phyloP scores from a whole-genome alignment of 2,888 invertebrate genomes.

The Arrhopalites spinosus region DNA sequence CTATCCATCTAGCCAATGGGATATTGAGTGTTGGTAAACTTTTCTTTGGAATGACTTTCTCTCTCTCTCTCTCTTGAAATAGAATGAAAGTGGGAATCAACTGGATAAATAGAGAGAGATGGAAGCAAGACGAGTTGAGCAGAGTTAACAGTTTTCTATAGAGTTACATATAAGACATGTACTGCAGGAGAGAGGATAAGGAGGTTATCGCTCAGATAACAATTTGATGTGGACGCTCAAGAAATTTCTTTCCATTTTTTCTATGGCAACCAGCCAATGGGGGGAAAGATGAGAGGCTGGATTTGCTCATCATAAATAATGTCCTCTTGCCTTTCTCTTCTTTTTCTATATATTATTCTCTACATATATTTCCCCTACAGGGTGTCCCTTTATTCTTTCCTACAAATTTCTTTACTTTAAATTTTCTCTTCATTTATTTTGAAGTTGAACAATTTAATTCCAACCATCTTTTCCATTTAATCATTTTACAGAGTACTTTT shows the following conservation, averaged over 20 bases:
- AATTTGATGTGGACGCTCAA: conserved; percentile 35
- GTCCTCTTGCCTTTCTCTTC: conserved; percentile 26
- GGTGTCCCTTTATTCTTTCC: not conserved
- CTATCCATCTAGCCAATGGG: not conserved
- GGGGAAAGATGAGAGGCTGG: conserved; percentile 41
- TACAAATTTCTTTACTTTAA: not conserved
- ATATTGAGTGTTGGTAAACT: conserved; percentile 21
- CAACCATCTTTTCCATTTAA: too few species aligned
- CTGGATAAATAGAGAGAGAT: conserved; percentile 13
- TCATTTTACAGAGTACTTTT: too few species aligned
- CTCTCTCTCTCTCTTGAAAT: not conserved
- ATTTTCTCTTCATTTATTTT: not conserved
- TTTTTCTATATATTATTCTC: conserved; percentile 8
- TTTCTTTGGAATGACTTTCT: conserved; percentile 9
- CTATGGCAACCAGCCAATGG: conserved; percentile 45
- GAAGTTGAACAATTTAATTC: too few species aligned
- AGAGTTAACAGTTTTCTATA: not conserved
- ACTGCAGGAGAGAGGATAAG: conserved; percentile 3
- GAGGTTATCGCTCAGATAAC: conserved; percentile 31
- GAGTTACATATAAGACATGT: conserved; percentile 16
- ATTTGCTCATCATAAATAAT: conserved; percentile 53
- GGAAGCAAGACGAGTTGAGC: not conserved
- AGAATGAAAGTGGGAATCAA: conserved; percentile 21
- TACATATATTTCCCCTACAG: not conserved
- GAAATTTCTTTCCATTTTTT: conserved; percentile 46